Percentiles rank a stretch among this genome's conserved stretches.
Conservation (phyloP, 2,888 invertebrate species). For the Stenotaenia linearis region DNA sequence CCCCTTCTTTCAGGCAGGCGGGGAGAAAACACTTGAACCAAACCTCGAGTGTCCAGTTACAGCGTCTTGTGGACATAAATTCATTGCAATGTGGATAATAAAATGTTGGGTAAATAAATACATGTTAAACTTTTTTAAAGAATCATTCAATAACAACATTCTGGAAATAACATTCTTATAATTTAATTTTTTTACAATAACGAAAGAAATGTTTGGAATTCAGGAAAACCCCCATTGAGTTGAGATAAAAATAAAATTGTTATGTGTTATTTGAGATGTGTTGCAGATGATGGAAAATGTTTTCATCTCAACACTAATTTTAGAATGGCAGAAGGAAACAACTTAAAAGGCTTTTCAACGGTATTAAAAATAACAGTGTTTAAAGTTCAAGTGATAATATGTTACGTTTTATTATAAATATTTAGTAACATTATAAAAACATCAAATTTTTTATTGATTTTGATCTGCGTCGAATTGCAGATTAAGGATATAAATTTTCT, state of each 20-base stretch:
- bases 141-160: too few relatives aligned
- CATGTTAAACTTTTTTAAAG: not conserved
- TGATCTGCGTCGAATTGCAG: too few relatives aligned
- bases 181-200: too few relatives aligned
- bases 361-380: not conserved
- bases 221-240: slow-evolving; percentile 17
- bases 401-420: not conserved
- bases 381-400: not conserved
- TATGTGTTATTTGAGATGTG: slow-evolving; percentile 10
- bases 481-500: too few relatives aligned
- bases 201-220: not conserved
- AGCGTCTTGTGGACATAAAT: not conserved
- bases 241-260: slow-evolving; percentile 17
- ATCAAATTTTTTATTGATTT: too few relatives aligned
- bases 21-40: too few relatives aligned
- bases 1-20: slow-evolving; percentile 8
- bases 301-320: not conserved
- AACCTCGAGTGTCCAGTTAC: not conserved
- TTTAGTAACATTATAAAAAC: not conserved
- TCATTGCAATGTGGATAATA: not conserved
- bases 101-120: not conserved
- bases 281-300: slow-evolving; percentile 4
- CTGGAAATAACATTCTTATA: too few relatives aligned
- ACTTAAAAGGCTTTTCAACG: not conserved
- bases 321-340: slow-evolving; percentile 2